A percentile compares a stretch with the other conserved stretches of the same genome.
Evolutionary conservation across 1,140 invertebrate genomes (phyloP).

Genomic region (Scaptomyza montana): DNA sequence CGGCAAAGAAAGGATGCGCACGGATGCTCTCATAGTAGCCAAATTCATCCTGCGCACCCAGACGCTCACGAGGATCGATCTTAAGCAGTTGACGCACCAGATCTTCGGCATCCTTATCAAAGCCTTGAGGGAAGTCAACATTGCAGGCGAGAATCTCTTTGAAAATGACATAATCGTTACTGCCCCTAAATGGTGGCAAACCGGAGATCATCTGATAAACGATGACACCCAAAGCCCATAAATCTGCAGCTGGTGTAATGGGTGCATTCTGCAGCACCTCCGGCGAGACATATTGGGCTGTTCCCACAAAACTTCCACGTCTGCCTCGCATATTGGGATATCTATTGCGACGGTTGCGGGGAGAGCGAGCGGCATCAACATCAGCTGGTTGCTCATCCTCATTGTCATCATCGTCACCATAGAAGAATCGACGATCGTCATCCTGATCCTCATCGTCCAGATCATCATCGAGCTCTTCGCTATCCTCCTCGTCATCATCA

Average conservation of each 20-base stretch:
- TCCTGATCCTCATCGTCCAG: slow-evolving; percentile 68
- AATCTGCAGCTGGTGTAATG: slow-evolving; percentile 92
- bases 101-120: slow-evolving; percentile 92
- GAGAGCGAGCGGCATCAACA: slow-evolving; percentile 1
- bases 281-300: slow-evolving; percentile 99
- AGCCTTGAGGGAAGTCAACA: slow-evolving; percentile 96
- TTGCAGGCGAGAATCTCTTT: slow-evolving; percentile 97
- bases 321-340: slow-evolving; percentile 7
- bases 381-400: slow-evolving; percentile 12
- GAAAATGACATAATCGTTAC: slow-evolving; percentile 98
- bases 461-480: slow-evolving; percentile 68
- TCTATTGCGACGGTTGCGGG: slow-evolving; percentile 25
- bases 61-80: slow-evolving; percentile 90
- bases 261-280: slow-evolving; percentile 94
- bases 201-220: slow-evolving; percentile 98
- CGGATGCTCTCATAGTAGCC: slow-evolving; percentile 92
- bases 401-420: slow-evolving; percentile 29
- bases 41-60: slow-evolving; percentile 92
- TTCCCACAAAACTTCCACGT: slow-evolving; percentile 97
- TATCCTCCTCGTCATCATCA: slow-evolving; percentile 68
- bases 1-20: slow-evolving; percentile 93
- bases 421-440: slow-evolving; percentile 46
- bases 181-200: slow-evolving; percentile 94
- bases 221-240: slow-evolving; percentile 99
- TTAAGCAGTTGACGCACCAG: slow-evolving; percentile 95